Conservation (phyloP, 1,140 invertebrate genomes). For the Drosophila truncata region DNA sequence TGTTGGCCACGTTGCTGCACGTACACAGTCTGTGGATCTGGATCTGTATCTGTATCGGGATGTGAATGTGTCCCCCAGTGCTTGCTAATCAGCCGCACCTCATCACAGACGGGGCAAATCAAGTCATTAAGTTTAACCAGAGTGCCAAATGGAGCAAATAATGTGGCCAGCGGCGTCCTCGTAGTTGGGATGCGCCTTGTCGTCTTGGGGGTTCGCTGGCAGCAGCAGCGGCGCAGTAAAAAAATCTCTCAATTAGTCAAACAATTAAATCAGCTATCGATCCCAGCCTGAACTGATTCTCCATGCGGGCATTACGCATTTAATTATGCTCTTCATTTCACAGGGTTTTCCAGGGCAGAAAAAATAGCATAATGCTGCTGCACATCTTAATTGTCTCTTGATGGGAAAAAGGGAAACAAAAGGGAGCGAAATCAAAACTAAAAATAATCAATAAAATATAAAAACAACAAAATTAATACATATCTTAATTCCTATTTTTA, state of each 20-base stretch:
- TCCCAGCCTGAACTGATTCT: constrained; percentile 58
- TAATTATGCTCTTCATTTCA: constrained; percentile 32
- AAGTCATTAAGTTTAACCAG: constrained; percentile 77
- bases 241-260: constrained; percentile 85
- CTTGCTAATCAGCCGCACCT: constrained; percentile 75
- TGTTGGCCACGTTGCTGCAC: constrained; percentile 69
- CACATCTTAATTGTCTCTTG: constrained; percentile 37
- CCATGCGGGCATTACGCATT: constrained; percentile 54
- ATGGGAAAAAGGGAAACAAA: background rate
- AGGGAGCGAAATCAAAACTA: background rate
- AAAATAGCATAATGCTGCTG: background rate
- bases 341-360: constrained; percentile 4
- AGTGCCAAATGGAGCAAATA: constrained; percentile 83
- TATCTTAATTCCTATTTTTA: background rate
- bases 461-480: background rate
- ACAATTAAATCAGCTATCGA: constrained; percentile 85
- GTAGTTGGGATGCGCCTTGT: constrained; percentile 49
- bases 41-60: constrained; percentile 11
- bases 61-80: constrained; percentile 28
- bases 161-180: constrained; percentile 49
- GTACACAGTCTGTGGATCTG: constrained; percentile 46
- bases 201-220: constrained; percentile 71
- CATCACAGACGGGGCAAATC: constrained; percentile 71
- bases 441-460: background rate
- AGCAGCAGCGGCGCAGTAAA: constrained; percentile 44